These are phyloP conservation scores for Siniperca knerii DNA, from an alignment of 2,113 vertebrate genomes.

Conservation along the genomic window DNA sequence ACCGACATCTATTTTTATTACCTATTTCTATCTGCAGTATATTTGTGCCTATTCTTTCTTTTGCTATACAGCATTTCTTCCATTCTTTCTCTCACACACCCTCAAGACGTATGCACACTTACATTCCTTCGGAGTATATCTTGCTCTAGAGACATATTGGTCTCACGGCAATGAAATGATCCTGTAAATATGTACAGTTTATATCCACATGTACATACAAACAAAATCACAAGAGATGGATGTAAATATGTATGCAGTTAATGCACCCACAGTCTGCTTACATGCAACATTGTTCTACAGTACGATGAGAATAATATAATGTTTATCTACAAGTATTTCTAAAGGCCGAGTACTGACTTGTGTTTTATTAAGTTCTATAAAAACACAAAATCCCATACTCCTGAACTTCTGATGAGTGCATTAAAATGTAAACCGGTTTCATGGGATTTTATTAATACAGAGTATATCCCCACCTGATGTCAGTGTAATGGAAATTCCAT, in stretches of 20 bases:
- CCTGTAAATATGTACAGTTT: not conserved
- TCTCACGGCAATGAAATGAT: not conserved
- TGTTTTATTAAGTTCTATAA: conserved; percentile 11
- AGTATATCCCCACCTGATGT: conserved; percentile 32
- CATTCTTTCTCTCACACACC: not conserved
- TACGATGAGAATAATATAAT: not conserved
- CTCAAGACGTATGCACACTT: not conserved
- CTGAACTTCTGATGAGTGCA: conserved; percentile 40
- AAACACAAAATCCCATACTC: not conserved
- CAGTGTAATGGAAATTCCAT: conserved; percentile 58
- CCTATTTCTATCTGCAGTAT: not conserved
- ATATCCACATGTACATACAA: not conserved
- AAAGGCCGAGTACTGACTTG: not conserved
- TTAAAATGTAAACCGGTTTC: conserved; percentile 56
- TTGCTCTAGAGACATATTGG: conserved; percentile 10
- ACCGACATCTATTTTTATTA: not conserved
- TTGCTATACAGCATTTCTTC: not conserved
- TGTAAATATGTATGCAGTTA: not conserved
- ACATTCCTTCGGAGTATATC: conserved; percentile 5
- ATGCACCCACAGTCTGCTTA: not conserved
- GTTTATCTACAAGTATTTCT: conserved; percentile 19
- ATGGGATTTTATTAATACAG: conserved; percentile 37
- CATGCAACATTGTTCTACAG: not conserved
- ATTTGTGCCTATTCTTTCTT: not conserved
- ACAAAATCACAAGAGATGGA: not conserved